Evolutionary conservation across 1,140 invertebrate genomes (phyloP).

Genomic region (Cyclargus thomasi): DNA sequence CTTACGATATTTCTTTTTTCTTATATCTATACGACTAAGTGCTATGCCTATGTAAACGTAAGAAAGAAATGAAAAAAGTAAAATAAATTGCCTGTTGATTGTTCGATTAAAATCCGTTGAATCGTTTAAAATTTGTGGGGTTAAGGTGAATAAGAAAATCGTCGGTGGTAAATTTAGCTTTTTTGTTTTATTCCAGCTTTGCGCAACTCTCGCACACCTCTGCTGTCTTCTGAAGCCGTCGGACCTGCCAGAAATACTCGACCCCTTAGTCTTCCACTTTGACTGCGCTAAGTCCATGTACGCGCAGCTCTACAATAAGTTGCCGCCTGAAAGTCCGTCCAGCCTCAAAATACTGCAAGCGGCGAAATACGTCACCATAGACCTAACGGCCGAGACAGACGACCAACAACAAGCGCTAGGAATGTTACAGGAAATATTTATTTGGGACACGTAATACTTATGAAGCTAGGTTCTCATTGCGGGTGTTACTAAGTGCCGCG

Average conservation of each 20-base stretch:
- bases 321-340: constrained; percentile 62
- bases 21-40: no score
- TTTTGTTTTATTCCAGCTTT: constrained; percentile 59
- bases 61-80: no score
- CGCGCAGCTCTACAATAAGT: constrained; percentile 54
- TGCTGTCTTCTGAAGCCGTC: constrained; percentile 54
- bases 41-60: no score
- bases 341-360: constrained; percentile 64
- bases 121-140: no score
- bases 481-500: no score
- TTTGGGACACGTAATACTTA: constrained; percentile 56
- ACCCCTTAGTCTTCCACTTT: constrained; percentile 59
- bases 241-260: constrained; percentile 62
- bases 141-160: no score
- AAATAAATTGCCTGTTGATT: no score
- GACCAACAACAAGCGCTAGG: constrained; percentile 53
- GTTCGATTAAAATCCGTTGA: no score
- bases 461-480: no score
- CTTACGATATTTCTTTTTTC: no score
- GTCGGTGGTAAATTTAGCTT: no score
- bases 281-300: constrained; percentile 58
- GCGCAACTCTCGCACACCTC: constrained; percentile 63
- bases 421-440: constrained; percentile 69
- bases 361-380: constrained; percentile 67
- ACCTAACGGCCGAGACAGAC: constrained; percentile 47